These are phyloP conservation scores for Neria commutata DNA, from an alignment of 2,888 invertebrate genomes.

Conservation along the genomic window DNA sequence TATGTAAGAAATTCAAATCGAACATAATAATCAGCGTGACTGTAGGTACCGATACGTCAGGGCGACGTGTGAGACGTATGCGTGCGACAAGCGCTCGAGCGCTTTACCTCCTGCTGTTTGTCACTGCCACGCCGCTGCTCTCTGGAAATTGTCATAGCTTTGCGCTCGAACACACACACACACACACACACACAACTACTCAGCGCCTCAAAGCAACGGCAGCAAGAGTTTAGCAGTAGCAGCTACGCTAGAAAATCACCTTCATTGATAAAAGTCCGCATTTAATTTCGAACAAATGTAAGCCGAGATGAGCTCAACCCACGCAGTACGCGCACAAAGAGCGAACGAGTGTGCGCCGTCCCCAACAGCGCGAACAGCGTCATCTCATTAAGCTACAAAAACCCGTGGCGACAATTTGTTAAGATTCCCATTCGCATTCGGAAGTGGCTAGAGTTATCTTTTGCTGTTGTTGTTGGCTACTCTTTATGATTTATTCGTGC, in stretches of 20 bases:
- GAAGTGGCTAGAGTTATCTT: conserved; percentile 18
- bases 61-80: no score
- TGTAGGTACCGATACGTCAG: no score
- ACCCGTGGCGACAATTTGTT: background rate
- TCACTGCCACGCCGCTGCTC: background rate
- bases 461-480: no score
- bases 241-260: background rate
- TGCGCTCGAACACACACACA: no score
- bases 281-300: no score
- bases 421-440: conserved; percentile 16
- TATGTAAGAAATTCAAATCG: background rate
- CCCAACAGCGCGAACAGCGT: no score
- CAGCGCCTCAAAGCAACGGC: no score
- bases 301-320: background rate
- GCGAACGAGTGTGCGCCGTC: no score
- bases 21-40: background rate
- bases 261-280: background rate
- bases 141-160: no score
- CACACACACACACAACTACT: no score
- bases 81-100: background rate
- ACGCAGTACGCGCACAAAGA: no score
- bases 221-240: background rate
- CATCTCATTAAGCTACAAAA: background rate
- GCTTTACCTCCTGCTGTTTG: background rate
- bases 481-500: no score